These are phyloP conservation scores for Limnothrissa miodon DNA, from an alignment of 2,113 vertebrate species.

Conservation along the genomic window DNA sequence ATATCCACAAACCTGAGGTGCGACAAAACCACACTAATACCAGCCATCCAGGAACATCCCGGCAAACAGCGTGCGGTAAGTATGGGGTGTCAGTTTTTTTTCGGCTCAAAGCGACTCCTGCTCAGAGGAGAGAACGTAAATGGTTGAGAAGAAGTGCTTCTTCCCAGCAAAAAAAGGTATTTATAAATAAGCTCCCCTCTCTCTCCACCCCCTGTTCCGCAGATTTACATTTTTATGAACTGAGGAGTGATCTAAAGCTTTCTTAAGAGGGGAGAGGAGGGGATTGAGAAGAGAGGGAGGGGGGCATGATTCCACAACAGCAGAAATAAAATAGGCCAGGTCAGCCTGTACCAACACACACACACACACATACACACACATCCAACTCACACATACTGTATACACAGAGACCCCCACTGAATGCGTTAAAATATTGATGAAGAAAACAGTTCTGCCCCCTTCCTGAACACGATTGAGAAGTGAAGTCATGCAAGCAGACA, in stretches of 20 bases:
- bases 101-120: conserved; percentile 47
- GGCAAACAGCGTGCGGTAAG: conserved; percentile 1
- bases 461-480: background rate
- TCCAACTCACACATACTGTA: conserved; percentile 27
- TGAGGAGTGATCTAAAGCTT: conserved; percentile 54
- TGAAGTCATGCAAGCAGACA: background rate
- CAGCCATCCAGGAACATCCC: background rate
- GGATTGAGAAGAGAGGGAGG: conserved; percentile 33
- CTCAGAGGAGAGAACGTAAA: conserved; percentile 55
- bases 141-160: conserved; percentile 25
- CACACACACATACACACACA: conserved; percentile 25
- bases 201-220: conserved; percentile 41
- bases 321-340: conserved; percentile 51
- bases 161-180: conserved; percentile 30
- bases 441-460: conserved; percentile 23
- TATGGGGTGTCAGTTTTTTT: conserved; percentile 53
- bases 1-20: conserved; percentile 11
- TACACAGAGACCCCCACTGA: conserved; percentile 5
- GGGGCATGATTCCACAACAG: conserved; percentile 39
- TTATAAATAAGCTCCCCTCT: conserved; percentile 53
- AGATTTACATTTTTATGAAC: conserved; percentile 68
- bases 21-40: conserved; percentile 19
- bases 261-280: background rate
- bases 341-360: background rate
- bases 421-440: conserved; percentile 39